Evolutionary conservation across 2,797 vertebrate genomes (phyloP), one percentile per base, ranked within the genome.

Genomic region (Chaetodon trifasciatus): DNA sequence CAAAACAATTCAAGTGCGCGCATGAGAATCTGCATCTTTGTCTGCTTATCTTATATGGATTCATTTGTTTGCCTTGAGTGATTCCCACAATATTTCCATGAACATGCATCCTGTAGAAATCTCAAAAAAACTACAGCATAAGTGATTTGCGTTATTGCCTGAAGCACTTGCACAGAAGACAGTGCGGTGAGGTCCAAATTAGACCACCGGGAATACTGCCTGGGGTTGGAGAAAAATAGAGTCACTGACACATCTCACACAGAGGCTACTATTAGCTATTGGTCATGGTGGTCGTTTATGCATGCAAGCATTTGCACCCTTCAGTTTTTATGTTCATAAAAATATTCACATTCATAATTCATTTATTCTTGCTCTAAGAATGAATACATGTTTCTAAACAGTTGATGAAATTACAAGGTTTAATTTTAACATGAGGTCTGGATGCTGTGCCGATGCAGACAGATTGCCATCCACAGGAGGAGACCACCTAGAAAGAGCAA

Each of bases 131-230:
- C 58, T 71, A 74, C 60, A 78, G 57, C 78, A 74, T 85, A 89
- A 90, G 69, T 85, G 84, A 88, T 89, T 79, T 83, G 65, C 74
- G 66, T 84, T 89, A 37, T 81, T 77, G 91, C 92, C 87, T 74
- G 57, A 81, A 88, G 91, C 89, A 17, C 42, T 90, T 70, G 60
- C 78, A 83, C 50, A 74, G 58, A 76, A 77, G 82, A 89, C 81
- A 82, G 79, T 42, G 62, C 53, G 65, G 63, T 71, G 67, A 90
- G 91, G 88, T 90, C 90, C 88, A 90, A 89, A 90, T 91, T 90
- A 92, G 92, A 86, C 89, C 86, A 88, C 76, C 21, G 64, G 83
- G 87, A 90, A 87, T 83, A 79, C 28, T 12, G 88, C 89, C 88
- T 13, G 77, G 74, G 86, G 90, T 76, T 61, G 8, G 64, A 44